Evolutionary conservation across 2,113 vertebrate species (phyloP).

Genomic region (Prunella fulvescens): DNA sequence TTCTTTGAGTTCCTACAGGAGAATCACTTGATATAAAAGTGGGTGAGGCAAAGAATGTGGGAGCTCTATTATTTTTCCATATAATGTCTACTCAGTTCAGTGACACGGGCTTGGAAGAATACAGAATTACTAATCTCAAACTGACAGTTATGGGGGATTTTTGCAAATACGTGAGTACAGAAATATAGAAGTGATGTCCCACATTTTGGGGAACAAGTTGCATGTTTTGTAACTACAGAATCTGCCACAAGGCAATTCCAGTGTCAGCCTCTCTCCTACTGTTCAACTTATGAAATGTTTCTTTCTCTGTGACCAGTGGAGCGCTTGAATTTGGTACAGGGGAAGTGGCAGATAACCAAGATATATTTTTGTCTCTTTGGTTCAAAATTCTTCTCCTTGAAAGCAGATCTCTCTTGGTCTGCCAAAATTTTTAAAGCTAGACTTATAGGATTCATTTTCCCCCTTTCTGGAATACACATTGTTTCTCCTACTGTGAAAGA

Average conservation of each 20-base stretch:
- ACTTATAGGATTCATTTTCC: slow-evolving; percentile 8
- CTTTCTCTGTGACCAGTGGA: neutral
- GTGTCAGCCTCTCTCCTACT: neutral
- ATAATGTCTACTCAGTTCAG: neutral
- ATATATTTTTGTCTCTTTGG: neutral
- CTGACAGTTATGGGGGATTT: neutral
- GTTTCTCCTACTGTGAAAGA: slow-evolving; percentile 27
- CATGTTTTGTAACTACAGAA: neutral
- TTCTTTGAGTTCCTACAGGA: neutral
- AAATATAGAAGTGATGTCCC: neutral
- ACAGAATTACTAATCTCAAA: neutral
- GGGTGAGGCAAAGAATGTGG: neutral
- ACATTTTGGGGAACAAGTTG: neutral
- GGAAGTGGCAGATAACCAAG: neutral
- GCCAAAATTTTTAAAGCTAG: slow-evolving; percentile 8
- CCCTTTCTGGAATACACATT: slow-evolving; percentile 1
- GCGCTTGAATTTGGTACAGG: neutral
- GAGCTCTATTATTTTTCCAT: neutral
- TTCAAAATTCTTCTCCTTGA: slow-evolving; percentile 11
- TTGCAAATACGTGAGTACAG: neutral
- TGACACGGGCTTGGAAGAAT: neutral
- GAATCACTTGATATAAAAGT: neutral
- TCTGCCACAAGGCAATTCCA: neutral
- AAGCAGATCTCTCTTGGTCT: neutral
- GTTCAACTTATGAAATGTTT: neutral